A percentile compares a stretch with the other conserved stretches of the same genome.
Evolutionary conservation across 1,140 invertebrate species (phyloP).

Genomic region (Drosophila parvula): DNA sequence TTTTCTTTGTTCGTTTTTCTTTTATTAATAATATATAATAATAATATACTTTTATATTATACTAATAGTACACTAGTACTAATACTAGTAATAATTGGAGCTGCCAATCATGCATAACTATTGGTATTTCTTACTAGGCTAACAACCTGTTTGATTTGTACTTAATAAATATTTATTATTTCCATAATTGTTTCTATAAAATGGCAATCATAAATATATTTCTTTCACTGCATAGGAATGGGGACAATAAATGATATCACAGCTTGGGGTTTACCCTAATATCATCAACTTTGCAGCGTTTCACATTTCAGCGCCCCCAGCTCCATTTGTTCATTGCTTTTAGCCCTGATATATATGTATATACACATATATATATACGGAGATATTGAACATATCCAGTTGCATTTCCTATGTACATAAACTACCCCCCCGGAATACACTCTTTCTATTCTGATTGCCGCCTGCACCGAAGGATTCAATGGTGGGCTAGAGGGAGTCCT

Average conservation of each 20-base stretch:
- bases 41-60: no score
- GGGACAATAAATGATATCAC: conserved; percentile 45
- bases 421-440: conserved; percentile 30
- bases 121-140: not conserved
- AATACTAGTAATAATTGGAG: not conserved
- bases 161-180: no score
- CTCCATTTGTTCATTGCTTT: conserved; percentile 13
- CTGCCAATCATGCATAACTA: not conserved
- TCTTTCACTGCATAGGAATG: conserved; percentile 1
- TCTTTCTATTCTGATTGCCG: conserved; percentile 41
- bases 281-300: conserved; percentile 44
- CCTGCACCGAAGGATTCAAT: conserved; percentile 26
- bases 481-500: conserved; percentile 25
- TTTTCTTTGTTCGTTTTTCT: no score
- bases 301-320: conserved; percentile 43
- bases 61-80: no score
- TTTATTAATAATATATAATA: no score
- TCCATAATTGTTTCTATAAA: no score
- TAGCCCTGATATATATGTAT: conserved; percentile 8
- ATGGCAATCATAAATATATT: no score
- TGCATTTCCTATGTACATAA: conserved; percentile 80
- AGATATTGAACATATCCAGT: conserved; percentile 70
- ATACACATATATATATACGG: not conserved
- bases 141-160: not conserved
- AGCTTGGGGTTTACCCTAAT: conserved; percentile 42